These are phyloP conservation scores for Hemitrygon akajei DNA, from an alignment of 2,797 vertebrate genomes.

Conservation along the genomic window DNA sequence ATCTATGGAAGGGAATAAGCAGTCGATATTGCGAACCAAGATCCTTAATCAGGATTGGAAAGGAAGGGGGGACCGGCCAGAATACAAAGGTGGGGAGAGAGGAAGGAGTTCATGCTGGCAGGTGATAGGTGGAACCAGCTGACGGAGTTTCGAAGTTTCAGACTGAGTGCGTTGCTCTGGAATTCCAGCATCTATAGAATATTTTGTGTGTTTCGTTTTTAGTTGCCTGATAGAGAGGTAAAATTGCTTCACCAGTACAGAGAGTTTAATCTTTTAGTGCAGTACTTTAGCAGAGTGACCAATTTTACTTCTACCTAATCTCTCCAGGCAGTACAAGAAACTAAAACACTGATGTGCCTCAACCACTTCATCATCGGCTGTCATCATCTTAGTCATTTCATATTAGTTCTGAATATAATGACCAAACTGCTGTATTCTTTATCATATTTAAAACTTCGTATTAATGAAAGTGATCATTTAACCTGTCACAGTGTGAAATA, in stretches of 20 bases:
- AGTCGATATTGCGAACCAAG: no score
- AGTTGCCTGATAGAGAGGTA: not conserved
- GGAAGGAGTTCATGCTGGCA: no score
- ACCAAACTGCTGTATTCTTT: conserved; percentile 8
- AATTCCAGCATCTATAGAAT: no score
- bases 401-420: not conserved
- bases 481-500: not conserved
- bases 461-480: conserved; percentile 33
- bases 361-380: not conserved
- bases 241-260: not conserved
- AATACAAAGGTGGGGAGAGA: no score
- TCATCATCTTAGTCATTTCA: not conserved
- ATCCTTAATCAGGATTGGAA: no score
- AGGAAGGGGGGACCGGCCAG: no score
- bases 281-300: not conserved
- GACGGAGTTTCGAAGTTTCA: no score
- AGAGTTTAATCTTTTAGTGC: not conserved
- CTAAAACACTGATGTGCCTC: not conserved
- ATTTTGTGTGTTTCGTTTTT: no score
- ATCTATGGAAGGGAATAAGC: no score
- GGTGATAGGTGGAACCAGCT: no score
- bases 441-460: conserved; percentile 9
- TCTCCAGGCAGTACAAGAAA: conserved; percentile 1
- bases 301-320: not conserved
- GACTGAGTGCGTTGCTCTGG: no score